phyloP scores from a whole-genome alignment of 2,113 vertebrate genomes.

The Tretioscincus oriximinensis region DNA sequence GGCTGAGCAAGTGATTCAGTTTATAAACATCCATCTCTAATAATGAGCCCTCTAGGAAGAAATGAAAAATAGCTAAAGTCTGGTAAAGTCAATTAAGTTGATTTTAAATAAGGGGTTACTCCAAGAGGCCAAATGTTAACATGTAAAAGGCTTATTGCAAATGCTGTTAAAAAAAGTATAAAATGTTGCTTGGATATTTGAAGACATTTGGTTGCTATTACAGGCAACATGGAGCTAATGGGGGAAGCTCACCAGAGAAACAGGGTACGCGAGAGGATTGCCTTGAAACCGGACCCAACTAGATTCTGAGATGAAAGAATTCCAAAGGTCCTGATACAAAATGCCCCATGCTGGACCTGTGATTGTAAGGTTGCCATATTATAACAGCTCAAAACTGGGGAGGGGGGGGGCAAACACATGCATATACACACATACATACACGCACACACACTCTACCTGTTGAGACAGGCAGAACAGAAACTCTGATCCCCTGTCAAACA shows the following conservation, averaged over 20 bases:
- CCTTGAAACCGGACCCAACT: slow-evolving; percentile 55
- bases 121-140: slow-evolving; percentile 60
- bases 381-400: too few relatives aligned
- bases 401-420: too few relatives aligned
- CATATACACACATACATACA: too few relatives aligned
- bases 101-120: slow-evolving; percentile 65
- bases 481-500: too few relatives aligned
- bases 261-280: slow-evolving; percentile 59
- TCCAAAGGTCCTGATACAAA: slow-evolving; percentile 72
- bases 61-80: slow-evolving; percentile 58
- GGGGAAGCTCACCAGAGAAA: slow-evolving; percentile 56
- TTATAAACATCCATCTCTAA: slow-evolving; percentile 49
- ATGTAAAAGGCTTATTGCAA: slow-evolving; percentile 50
- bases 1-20: slow-evolving; percentile 43
- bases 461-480: too few relatives aligned
- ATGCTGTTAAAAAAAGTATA: slow-evolving; percentile 56
- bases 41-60: slow-evolving; percentile 60
- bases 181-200: slow-evolving; percentile 57
- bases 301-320: slow-evolving; percentile 66
- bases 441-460: too few relatives aligned
- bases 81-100: slow-evolving; percentile 63
- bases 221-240: slow-evolving; percentile 63
- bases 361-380: too few relatives aligned
- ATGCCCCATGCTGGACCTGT: slow-evolving; percentile 44
- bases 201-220: slow-evolving; percentile 75